Conservation (phyloP, 37 sponge, comb jelly and placozoan genomes). For the Oscarella lobularis region DNA sequence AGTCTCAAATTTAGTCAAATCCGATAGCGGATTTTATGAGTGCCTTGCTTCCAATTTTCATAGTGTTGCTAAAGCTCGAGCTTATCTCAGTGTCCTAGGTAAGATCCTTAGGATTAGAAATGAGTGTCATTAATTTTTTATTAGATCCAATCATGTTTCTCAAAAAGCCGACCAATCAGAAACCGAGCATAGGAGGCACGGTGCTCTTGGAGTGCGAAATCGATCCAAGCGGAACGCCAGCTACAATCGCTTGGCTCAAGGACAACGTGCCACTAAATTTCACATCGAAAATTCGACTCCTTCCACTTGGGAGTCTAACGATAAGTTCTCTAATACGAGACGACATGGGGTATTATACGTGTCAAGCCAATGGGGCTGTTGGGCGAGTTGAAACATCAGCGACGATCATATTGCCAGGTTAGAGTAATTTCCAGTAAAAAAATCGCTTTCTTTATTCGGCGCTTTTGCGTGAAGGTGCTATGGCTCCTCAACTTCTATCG, state of each 20-base stretch:
- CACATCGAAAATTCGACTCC: background rate
- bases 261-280: background rate
- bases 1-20: background rate
- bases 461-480: no score
- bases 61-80: background rate
- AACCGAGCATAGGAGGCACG: background rate
- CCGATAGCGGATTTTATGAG: background rate
- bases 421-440: no score
- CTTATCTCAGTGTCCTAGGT: background rate
- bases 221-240: background rate
- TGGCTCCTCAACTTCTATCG: background rate
- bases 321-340: background rate
- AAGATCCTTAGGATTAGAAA: no score
- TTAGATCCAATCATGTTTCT: background rate
- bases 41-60: background rate
- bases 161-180: background rate
- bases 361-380: background rate
- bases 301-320: background rate
- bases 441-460: no score
- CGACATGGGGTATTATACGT: background rate
- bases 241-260: background rate
- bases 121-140: no score
- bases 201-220: background rate
- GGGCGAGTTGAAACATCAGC: background rate
- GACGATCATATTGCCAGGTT: background rate